Conservation (phyloP, 2,113 vertebrate species). For the Siniperca knerii region DNA sequence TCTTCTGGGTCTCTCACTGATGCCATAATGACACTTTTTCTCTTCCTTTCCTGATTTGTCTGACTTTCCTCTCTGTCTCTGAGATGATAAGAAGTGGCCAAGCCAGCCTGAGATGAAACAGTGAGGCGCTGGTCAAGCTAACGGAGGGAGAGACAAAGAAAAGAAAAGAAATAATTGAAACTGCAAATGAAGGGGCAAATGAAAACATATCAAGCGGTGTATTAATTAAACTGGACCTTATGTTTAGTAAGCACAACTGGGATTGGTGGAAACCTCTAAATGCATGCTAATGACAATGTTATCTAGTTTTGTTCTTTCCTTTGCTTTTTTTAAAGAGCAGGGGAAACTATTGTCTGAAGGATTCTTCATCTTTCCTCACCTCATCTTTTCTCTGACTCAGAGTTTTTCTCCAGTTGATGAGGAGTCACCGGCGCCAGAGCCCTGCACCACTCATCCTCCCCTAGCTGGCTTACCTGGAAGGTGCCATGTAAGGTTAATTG, state of each 20-base stretch:
- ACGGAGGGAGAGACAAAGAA: conserved; percentile 36
- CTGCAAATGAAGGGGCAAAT: conserved; percentile 63
- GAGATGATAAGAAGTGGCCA: conserved; percentile 25
- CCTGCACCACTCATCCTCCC: conserved; percentile 37
- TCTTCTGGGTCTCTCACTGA: conserved; percentile 39
- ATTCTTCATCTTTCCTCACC: conserved; percentile 53
- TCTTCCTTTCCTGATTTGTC: conserved; percentile 17
- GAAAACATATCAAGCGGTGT: conserved; percentile 56
- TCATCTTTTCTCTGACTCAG: conserved; percentile 57
- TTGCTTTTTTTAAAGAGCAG: conserved; percentile 48
- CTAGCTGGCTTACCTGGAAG: conserved; percentile 72
- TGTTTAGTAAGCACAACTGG: conserved; percentile 62
- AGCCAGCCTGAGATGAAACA: conserved; percentile 11
- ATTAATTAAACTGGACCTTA: conserved; percentile 70
- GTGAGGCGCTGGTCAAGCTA: conserved; percentile 27
- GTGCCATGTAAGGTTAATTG: conserved; percentile 83
- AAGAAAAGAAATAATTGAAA: conserved; percentile 39
- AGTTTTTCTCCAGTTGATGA: conserved; percentile 44
- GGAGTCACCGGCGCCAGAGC: conserved; percentile 32
- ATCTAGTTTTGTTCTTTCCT: conserved; percentile 59
- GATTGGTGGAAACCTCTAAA: conserved; percentile 38
- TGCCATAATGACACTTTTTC: conserved; percentile 44
- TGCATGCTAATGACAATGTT: conserved; percentile 64
- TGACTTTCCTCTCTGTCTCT: background rate
- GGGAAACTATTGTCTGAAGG: conserved; percentile 66